A percentile compares a stretch with the other conserved stretches of the same genome.
Evolutionary conservation across 64 coral and sea anemone species (phyloP).

Genomic region (Pocillopora verrucosa): DNA sequence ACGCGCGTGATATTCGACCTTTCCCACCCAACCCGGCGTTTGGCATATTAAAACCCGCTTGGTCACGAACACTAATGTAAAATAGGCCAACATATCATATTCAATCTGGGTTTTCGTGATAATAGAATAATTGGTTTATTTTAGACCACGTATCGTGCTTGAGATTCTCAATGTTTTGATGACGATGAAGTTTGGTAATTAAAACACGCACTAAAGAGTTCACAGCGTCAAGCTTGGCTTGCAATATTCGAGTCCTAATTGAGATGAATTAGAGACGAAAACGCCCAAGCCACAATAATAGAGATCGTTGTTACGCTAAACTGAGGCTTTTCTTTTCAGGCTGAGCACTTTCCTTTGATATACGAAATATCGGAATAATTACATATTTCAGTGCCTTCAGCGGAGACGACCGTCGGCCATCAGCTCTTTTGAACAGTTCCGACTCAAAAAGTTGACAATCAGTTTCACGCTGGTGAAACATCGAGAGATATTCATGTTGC

Average conservation of each 20-base stretch:
- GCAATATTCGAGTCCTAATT: not conserved
- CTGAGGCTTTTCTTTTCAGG: not conserved
- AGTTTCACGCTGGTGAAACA: no score
- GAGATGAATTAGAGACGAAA: not conserved
- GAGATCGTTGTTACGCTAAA: not conserved
- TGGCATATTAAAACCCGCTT: not conserved
- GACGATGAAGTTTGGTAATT: not conserved
- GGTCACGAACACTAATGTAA: constrained; percentile 10
- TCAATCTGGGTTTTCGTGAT: not conserved
- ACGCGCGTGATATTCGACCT: constrained; percentile 11
- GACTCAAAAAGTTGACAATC: no score
- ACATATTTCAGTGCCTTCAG: not conserved
- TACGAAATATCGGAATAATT: constrained; percentile 10
- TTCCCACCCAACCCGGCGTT: not conserved
- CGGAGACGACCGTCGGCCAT: not conserved
- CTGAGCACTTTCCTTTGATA: constrained; percentile 8
- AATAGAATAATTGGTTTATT: not conserved
- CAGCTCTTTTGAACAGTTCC: no score
- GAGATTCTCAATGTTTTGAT: not conserved
- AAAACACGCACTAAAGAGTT: not conserved
- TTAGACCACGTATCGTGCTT: not conserved
- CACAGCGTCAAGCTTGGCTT: not conserved
- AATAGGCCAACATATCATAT: not conserved
- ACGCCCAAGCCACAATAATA: constrained; percentile 3
- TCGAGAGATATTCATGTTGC: no score